Base-by-base conservation (phyloP, 2,888 invertebrate species). In the Athrips mouffetella region DNA sequence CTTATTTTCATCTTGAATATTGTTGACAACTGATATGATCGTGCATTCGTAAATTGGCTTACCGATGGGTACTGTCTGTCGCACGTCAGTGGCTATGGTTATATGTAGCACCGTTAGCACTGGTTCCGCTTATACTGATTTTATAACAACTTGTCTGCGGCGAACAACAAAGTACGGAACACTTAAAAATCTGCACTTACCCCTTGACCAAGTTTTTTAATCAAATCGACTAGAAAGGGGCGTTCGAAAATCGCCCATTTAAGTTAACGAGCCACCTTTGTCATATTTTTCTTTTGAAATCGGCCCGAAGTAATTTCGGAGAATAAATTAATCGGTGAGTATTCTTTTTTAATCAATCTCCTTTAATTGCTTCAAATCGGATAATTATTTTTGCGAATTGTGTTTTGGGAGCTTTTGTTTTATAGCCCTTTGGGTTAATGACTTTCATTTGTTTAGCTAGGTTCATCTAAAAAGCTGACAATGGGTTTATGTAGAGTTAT, bases 261-360 rank as follows among this genome's bases (percentile, higher is more conserved):
- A 68, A 64, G 73, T 76, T 83, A 85, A 82, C 76, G 84, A 83
- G 76, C 61, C 63, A 77, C 75, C 80, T 80, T 82, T 83, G 80
- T 85, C 82, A 85, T 84, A 81, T 82, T 83, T 51, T 76, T 76
- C 80, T 80, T 83, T 82, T 74, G 73, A 75, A 72, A 70, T 64
- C 63, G 68, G 56, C 57, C 63, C 59, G 52, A 58, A 62, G 65
- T 73, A 65, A 78, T 76, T 76, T 67, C 57, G 65, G 58, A 63
- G 65, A 70, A 70, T 73, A 76, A n/a, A 80, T 80, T 80, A 79
- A 76, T 73, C 66, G 64, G 61, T 57, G 53, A 54, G 57, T 51
- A 56, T 52, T 54, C 62, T 60, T 54, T 51, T 55, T 57, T 59
- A 58, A 37, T 54, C 60, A 56, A 58, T 53, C 55, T 58, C 47